Base-by-base conservation (phyloP, 2,113 vertebrate species). In the Megaptera novaeangliae region DNA sequence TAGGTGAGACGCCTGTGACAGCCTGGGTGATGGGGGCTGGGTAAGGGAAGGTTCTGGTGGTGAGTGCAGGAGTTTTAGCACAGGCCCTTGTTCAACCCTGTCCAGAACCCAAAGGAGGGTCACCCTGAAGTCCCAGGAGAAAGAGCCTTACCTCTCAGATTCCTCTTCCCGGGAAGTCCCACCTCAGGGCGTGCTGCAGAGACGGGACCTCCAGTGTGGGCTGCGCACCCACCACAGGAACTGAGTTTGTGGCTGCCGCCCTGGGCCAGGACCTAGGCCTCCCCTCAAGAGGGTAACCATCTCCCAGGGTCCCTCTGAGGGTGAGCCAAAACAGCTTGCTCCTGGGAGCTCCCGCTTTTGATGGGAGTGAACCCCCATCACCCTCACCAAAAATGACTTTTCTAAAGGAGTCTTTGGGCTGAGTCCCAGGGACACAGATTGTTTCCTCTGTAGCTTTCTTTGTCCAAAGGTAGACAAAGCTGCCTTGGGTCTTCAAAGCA, bases 1-100 rank as follows among this genome's bases (percentile, higher is more conserved):
- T 97, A 88, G 83, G 91, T 95, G 94, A 94, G 92, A 63, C 15
- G 75, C 71, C 66, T 97, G 75, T 93, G 94, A 96, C 69, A 97
- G 84, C 69, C 92, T 95, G 71, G 68, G n/a, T 63, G 55, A 49
- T 0, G 13, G 91, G 84, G 88, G 82, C 72, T 71, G 66, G 74
- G 68, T 31, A 81, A 86, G 77, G 78, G n/a, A 93, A 95, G 83
- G 85, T 71, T 55, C 75, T 96, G n/a, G 59, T 72, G 46, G 36
- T 25, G 21, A 74, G 78, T 66, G 49, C 44, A 20, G 46, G 81
- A 88, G 25, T 34, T 55, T 88, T 71, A 89, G 68, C 91, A 89
- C 2, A 2, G 82, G 55, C 20, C 82, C 93, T 88, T 82, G 82
- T 78, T 91, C 74, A 93, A 49, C 66, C 41, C 29, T 68, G 9